Evolutionary conservation across 2,888 invertebrate species (phyloP).

Genomic region (Mythimna loreyi): DNA sequence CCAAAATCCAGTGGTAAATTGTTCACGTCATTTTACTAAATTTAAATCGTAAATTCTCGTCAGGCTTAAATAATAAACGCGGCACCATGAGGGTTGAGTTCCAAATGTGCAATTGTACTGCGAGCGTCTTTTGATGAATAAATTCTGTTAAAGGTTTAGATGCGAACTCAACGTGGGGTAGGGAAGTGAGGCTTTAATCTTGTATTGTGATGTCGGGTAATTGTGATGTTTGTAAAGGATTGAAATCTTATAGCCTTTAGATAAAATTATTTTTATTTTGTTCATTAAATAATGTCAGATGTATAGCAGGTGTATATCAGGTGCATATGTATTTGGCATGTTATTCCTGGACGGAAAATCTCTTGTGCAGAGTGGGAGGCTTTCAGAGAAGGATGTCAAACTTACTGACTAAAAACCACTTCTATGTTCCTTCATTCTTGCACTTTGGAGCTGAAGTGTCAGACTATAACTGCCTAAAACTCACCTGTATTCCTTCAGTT

Average conservation of each 20-base stretch:
- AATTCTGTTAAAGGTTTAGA: conserved; percentile 50
- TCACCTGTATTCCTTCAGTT: too few species aligned
- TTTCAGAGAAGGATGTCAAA: too few species aligned
- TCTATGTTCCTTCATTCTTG: too few species aligned
- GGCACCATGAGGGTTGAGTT: conserved; percentile 29
- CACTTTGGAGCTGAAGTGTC: too few species aligned
- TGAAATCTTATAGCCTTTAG: not conserved
- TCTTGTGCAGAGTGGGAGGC: too few species aligned
- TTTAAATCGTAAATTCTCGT: conserved; percentile 76
- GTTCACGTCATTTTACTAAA: conserved; percentile 66
- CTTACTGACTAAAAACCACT: too few species aligned
- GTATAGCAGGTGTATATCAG: too few species aligned
- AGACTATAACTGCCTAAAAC: too few species aligned
- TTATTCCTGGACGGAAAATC: not conserved
- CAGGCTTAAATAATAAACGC: conserved; percentile 61
- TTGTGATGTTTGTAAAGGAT: conserved; percentile 9
- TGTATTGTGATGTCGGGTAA: conserved; percentile 4
- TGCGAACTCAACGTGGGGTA: conserved; percentile 37
- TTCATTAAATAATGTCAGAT: not conserved
- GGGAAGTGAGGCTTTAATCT: conserved; percentile 20
- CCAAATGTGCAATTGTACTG: conserved; percentile 59
- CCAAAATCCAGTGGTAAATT: conserved; percentile 55
- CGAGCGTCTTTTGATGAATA: conserved; percentile 60
- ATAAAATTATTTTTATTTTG: not conserved
- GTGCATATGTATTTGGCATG: not conserved